phyloP scores from a whole-genome alignment of 1,140 invertebrate species.

The Babylonia areolata region DNA sequence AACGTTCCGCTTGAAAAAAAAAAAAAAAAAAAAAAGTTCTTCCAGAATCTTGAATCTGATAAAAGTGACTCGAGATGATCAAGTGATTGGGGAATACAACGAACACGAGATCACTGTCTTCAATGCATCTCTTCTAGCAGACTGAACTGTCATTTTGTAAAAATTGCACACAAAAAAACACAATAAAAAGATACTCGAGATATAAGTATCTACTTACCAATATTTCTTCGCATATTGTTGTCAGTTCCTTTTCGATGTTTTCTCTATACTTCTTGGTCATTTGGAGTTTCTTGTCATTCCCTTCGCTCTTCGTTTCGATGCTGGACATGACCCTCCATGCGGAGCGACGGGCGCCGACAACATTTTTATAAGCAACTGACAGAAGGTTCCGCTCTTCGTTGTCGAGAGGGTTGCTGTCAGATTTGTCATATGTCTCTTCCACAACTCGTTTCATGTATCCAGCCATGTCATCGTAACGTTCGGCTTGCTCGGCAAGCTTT shows the following conservation, averaged over 20 bases:
- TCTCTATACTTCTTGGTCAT: slow-evolving; percentile 99
- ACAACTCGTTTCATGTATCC: slow-evolving; percentile 83
- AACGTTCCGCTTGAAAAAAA: too few relatives aligned
- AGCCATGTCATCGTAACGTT: slow-evolving; percentile 92
- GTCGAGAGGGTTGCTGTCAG: slow-evolving; percentile 83
- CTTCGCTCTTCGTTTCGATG: slow-evolving; percentile 86
- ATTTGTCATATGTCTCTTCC: slow-evolving; percentile 84
- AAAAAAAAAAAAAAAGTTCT: too few relatives aligned
- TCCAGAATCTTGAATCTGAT: too few relatives aligned
- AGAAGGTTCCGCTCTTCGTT: slow-evolving; percentile 98
- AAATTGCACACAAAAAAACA: too few relatives aligned
- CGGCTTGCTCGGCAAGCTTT: slow-evolving; percentile 99
- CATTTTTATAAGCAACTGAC: slow-evolving; percentile 99
- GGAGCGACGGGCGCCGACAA: slow-evolving; percentile 96
- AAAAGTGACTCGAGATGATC: too few relatives aligned
- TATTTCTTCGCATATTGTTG: slow-evolving; percentile 99
- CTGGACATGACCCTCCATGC: slow-evolving; percentile 99
- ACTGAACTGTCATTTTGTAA: too few relatives aligned
- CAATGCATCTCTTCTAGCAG: too few relatives aligned
- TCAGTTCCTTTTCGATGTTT: slow-evolving; percentile 98
- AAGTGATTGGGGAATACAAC: too few relatives aligned
- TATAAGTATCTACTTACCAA: slow-evolving; percentile 81
- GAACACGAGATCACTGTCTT: too few relatives aligned
- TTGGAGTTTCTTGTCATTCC: slow-evolving; percentile 95
- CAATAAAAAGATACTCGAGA: too few relatives aligned